Conservation (phyloP, 2,888 invertebrate genomes). For the Julus scanicus region DNA sequence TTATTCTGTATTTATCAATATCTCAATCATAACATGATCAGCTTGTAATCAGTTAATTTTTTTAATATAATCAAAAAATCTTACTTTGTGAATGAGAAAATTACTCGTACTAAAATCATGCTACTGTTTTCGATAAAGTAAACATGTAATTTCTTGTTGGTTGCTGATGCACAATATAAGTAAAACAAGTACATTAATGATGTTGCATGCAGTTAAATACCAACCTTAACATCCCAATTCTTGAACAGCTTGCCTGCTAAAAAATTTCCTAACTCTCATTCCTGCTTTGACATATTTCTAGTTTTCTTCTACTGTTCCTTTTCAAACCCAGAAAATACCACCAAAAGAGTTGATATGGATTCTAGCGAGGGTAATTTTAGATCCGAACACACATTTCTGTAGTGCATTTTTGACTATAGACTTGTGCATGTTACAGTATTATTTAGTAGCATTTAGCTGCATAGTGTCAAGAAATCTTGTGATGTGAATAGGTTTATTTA, state of each 20-base stretch:
- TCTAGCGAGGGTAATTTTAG: slow-evolving; percentile 21
- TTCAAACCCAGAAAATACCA: slow-evolving; percentile 6
- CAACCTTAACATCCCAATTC: background rate
- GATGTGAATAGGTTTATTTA: background rate
- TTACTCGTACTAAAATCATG: too few relatives aligned
- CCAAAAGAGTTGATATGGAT: slow-evolving; percentile 33
- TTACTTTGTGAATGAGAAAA: too few relatives aligned
- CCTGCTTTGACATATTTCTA: slow-evolving; percentile 39
- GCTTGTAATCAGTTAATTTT: too few relatives aligned
- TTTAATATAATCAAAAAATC: too few relatives aligned
- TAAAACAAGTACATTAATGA: too few relatives aligned
- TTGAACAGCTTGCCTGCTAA: background rate
- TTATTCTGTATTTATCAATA: too few relatives aligned
- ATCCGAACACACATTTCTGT: slow-evolving; percentile 1
- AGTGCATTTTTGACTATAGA: background rate
- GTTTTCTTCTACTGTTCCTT: slow-evolving; percentile 49
- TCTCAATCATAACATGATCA: too few relatives aligned
- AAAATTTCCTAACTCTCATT: slow-evolving; percentile 34
- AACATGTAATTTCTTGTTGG: too few relatives aligned
- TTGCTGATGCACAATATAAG: too few relatives aligned
- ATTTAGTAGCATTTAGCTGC: background rate
- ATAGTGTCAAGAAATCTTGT: background rate
- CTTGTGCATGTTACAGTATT: background rate
- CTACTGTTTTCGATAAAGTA: too few relatives aligned
- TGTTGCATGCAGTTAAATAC: background rate